Evolutionary conservation across 1,140 invertebrate species (phyloP), one percentile per base, ranked within the genome.

Genomic region (Neocloeon triangulifer): DNA sequence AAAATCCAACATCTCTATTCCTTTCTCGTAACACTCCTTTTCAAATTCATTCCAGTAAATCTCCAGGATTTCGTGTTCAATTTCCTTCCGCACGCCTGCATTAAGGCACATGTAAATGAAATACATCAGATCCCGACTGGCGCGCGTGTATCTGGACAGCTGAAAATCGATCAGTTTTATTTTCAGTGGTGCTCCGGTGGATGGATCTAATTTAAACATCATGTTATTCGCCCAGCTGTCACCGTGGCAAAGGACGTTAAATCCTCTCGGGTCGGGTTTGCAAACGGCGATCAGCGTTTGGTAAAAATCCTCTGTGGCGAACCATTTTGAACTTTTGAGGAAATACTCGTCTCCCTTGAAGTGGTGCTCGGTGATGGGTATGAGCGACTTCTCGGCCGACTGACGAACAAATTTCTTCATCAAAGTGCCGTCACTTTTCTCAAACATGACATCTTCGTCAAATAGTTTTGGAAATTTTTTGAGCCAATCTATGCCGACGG

Each of bases 211-310:
- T n/a, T n/a, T n/a, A n/a, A 31, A 35, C 4, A 35, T 6, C 19
- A 37, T 22, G 18, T 37, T 37, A 18, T 37, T 37, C n/a, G 27
- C 21, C 35, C 37, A 39, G 12, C 28, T 29, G 25, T 41, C 40
- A 6, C 40, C 40, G 16, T 41, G 40, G 27, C 5, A 12, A 10
- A 33, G 19, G 14, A 37, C 30, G 18, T 20, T 17, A 33, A 33
- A 40, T 7, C 30, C 26, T n/a, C 34, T 33, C 32, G 9, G 9
- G 22, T 23, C n/a, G n/a, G n/a, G n/a, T n/a, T n/a, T n/a, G n/a
- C n/a, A n/a, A n/a, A n/a, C n/a, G n/a, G n/a, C n/a, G n/a, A n/a
- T n/a, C n/a, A n/a, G n/a, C n/a, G n/a, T n/a, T n/a, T n/a, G n/a
- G n/a, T n/a, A n/a, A n/a, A n/a, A n/a, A n/a, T n/a, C n/a, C n/a